Percentiles rank a stretch among this genome's conserved stretches.
Evolutionary conservation across 2,113 vertebrate species (phyloP).

Genomic region (Indicator indicator): DNA sequence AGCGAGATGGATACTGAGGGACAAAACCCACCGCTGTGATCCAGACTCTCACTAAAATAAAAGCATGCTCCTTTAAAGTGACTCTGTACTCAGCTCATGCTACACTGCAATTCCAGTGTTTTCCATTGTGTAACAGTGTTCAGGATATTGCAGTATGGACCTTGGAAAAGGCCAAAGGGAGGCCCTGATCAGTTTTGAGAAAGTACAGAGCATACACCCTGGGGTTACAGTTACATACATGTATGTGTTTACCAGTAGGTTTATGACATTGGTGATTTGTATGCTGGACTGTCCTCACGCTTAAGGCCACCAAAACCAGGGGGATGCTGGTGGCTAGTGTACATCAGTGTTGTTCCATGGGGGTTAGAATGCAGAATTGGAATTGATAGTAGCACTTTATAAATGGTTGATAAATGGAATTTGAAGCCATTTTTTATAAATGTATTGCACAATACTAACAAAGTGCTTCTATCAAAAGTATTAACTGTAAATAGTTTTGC

Average conservation of each 20-base stretch:
- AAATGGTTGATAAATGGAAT: conserved; percentile 78
- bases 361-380: conserved; percentile 57
- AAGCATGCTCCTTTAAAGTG: conserved; percentile 74
- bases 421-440: conserved; percentile 84
- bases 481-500: conserved; percentile 72
- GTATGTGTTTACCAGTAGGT: conserved; percentile 78
- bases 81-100: conserved; percentile 64
- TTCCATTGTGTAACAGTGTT: conserved; percentile 72
- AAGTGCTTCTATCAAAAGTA: conserved; percentile 81
- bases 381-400: conserved; percentile 83
- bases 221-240: conserved; percentile 72
- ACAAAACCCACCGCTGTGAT: conserved; percentile 88
- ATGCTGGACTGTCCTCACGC: conserved; percentile 71
- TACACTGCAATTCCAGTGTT: conserved; percentile 69
- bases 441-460: conserved; percentile 75
- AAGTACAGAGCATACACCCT: conserved; percentile 37
- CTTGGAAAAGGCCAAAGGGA: conserved; percentile 65
- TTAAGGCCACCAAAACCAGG: conserved; percentile 39
- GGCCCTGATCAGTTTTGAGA: conserved; percentile 45
- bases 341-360: neutral
- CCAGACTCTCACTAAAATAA: neutral
- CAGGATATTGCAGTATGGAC: conserved; percentile 72
- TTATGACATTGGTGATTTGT: conserved; percentile 78
- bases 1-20: conserved; percentile 90
- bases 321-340: conserved; percentile 32